Evolutionary conservation across 92 coral and sea anemone genomes (phyloP), one percentile per base, ranked within the genome.

Genomic region (Parazoanthus darwini): DNA sequence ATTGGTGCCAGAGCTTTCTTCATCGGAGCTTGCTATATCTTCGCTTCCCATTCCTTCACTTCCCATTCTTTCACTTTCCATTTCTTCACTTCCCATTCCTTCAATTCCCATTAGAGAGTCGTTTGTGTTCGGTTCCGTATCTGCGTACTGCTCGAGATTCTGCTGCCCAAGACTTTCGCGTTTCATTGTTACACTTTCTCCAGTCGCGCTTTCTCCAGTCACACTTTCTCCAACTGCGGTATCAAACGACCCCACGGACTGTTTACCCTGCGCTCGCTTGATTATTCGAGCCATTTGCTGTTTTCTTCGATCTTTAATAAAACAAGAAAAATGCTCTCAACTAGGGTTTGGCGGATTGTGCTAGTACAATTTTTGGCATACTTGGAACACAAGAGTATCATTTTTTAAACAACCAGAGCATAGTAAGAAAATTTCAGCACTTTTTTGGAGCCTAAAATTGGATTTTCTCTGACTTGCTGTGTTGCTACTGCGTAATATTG

Each of bases 1-100:
- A 50, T 16, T 63, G n/a, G 70, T 84, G 25, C 16, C 38, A 39
- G 11, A 3, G 33, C 59, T 13, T 46, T 84, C 87, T 20, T 84
- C 79, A 29, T 84, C 87, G 4, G 87, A 43, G n/a, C 87, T 84
- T 42, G 44, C 87, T 3, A 70, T 20, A 11, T 22, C 87, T 6
- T 84, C 87, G 50, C 48, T 84, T 84, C 42, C 87, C 44, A 80
- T 11, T 80, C 20, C 85, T 36, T 80, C 85, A 56, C 70, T 80
- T 33, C 29, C 70, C 83, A 80, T 54, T 33, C 36, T 29, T 76
- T 76, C 80, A 77, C 50, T 81, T 37, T 6, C 82, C 9, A 48
- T 79, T 26, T 29, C 66, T 3, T 79, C 66, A 15, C 82, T 79
- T 79, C 16, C 72, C 85, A 56, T 58, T 15, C 33, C 80, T 77